These are phyloP conservation scores for Urocyon cinereoargenteus DNA, from an alignment of 2,797 vertebrate species.

Conservation along the genomic window DNA sequence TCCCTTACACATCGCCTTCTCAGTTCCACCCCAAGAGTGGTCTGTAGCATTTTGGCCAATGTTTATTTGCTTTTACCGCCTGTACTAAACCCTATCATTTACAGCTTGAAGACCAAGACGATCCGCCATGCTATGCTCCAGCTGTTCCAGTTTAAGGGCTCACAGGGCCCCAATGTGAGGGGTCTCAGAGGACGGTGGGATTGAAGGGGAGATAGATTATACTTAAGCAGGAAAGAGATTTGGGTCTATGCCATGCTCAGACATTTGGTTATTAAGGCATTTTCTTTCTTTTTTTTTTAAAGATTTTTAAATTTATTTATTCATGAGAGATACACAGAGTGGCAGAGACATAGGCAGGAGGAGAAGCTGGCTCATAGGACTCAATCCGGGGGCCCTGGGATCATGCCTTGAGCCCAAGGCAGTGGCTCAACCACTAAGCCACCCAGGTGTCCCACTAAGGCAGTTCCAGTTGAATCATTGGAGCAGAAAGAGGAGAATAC, in stretches of 20 bases:
- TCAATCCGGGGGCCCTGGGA: too few species aligned
- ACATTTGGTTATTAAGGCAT: background rate
- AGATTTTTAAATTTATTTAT: too few species aligned
- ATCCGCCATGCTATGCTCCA: slow-evolving; percentile 63
- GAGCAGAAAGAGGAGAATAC: background rate
- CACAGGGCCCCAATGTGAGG: background rate
- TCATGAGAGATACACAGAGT: too few species aligned
- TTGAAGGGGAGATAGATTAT: background rate
- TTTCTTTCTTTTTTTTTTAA: too few species aligned
- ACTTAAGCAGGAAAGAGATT: background rate
- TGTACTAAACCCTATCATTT: slow-evolving; percentile 81
- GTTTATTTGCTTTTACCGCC: slow-evolving; percentile 79
- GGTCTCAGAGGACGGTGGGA: background rate
- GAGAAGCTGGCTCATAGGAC: too few species aligned
- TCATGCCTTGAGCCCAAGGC: too few species aligned
- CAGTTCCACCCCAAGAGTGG: slow-evolving; percentile 51
- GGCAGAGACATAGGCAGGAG: too few species aligned
- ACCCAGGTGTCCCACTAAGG: background rate
- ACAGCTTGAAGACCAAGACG: slow-evolving; percentile 78
- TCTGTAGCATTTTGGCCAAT: slow-evolving; percentile 77
- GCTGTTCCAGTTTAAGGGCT: slow-evolving; percentile 41
- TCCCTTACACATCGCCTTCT: slow-evolving; percentile 75
- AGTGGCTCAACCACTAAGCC: too few species aligned
- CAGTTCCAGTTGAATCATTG: background rate
- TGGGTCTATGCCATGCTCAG: background rate